Evolutionary conservation across 2,113 vertebrate species (phyloP).

Genomic region (Elephas maximus): DNA sequence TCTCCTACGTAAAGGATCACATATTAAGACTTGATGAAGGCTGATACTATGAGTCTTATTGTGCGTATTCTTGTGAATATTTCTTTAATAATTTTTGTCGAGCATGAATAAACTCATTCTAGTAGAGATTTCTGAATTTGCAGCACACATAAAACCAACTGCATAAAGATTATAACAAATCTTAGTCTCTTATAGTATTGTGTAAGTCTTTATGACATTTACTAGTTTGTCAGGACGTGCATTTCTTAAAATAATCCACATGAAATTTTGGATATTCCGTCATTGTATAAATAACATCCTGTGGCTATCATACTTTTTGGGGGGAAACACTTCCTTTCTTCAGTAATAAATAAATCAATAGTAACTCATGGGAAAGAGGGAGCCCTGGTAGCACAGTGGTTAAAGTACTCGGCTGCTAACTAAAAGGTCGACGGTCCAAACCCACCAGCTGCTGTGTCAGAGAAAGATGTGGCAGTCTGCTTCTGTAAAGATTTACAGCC

Average conservation of each 20-base stretch:
- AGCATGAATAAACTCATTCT: not conserved
- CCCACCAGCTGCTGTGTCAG: too few relatives aligned
- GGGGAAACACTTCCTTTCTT: not conserved
- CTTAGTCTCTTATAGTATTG: not conserved
- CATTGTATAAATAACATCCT: not conserved
- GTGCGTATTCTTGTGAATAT: not conserved
- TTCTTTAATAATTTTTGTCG: slow-evolving; percentile 21
- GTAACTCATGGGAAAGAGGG: not conserved
- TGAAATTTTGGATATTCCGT: slow-evolving; percentile 22
- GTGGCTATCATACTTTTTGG: not conserved
- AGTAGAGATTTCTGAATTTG: slow-evolving; percentile 18
- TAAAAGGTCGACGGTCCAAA: too few relatives aligned
- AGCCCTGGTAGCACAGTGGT: too few relatives aligned
- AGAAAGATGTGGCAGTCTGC: too few relatives aligned
- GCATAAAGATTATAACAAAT: not conserved
- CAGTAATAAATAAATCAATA: slow-evolving; percentile 11
- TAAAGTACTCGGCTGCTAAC: too few relatives aligned
- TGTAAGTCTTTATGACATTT: slow-evolving; percentile 38
- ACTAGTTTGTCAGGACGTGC: slow-evolving; percentile 15
- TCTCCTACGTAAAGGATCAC: not conserved
- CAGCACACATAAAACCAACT: slow-evolving; percentile 2
- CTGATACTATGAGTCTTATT: not conserved
- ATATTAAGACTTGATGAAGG: not conserved
- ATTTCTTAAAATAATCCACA: slow-evolving; percentile 50
- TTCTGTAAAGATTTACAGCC: too few relatives aligned